phyloP scores from a whole-genome alignment of 2,113 vertebrate genomes.

The Bubo blakistoni region DNA sequence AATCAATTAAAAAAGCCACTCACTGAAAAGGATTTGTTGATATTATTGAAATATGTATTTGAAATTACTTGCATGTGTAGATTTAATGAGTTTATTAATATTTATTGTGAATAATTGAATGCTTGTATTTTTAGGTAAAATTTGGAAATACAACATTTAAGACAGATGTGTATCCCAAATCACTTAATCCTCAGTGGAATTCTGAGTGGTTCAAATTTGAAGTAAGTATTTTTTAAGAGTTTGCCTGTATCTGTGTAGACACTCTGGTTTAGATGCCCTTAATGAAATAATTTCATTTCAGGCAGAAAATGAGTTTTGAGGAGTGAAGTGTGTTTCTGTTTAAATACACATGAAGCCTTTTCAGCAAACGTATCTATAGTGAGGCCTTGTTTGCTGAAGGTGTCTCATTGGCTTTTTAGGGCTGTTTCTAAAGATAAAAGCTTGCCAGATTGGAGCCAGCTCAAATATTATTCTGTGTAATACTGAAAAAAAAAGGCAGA shows the following conservation, averaged over 20 bases:
- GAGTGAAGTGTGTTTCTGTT: not conserved
- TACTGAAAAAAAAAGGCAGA: not conserved
- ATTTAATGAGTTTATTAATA: not conserved
- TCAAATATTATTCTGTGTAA: not conserved
- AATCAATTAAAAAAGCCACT: not conserved
- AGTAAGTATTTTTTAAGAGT: slow-evolving; percentile 74
- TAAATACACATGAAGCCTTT: not conserved
- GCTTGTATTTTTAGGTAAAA: slow-evolving; percentile 85
- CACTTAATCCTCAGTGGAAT: slow-evolving; percentile 98
- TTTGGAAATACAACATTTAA: slow-evolving; percentile 99
- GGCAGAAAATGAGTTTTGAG: not conserved
- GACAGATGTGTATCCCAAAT: slow-evolving; percentile 95
- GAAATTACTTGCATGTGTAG: not conserved
- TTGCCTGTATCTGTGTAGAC: not conserved
- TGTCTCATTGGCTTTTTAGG: not conserved
- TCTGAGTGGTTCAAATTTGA: slow-evolving; percentile 99
- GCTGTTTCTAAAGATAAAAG: not conserved
- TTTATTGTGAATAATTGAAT: not conserved
- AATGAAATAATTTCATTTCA: not conserved
- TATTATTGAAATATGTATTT: not conserved
- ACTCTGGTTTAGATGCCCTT: not conserved
- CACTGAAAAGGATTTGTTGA: not conserved
- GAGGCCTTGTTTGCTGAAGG: not conserved
- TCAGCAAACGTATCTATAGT: not conserved
- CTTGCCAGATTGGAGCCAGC: not conserved